Evolutionary conservation across 2,797 vertebrate genomes (phyloP).

Genomic region (Sorex maritimensis): DNA sequence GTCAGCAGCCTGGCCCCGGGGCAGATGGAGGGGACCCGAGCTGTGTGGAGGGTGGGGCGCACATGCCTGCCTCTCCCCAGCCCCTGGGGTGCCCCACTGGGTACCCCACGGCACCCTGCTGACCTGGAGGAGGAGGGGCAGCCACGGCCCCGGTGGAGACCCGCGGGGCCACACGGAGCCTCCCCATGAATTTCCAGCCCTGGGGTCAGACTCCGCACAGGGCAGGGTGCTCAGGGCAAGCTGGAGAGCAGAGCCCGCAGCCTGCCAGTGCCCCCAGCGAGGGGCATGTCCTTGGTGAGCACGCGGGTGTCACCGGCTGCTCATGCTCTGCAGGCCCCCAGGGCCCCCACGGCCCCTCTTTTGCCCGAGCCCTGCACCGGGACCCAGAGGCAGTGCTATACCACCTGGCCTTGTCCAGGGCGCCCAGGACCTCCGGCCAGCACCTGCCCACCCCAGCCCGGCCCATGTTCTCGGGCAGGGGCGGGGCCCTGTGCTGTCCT

Average conservation of each 20-base stretch:
- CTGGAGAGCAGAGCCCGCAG: not conserved
- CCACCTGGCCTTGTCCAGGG: not conserved
- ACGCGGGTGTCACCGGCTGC: too few relatives aligned
- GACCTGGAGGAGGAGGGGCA: not conserved
- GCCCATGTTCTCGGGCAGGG: not conserved
- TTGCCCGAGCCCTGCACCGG: not conserved
- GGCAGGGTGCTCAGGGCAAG: fast-evolving
- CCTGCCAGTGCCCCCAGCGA: too few relatives aligned
- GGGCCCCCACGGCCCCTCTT: too few relatives aligned
- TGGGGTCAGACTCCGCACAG: not conserved
- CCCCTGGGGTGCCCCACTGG: fast-evolving
- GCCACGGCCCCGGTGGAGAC: too few relatives aligned
- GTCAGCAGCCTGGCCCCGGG: not conserved
- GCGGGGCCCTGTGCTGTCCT: not conserved
- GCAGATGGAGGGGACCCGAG: fast-evolving
- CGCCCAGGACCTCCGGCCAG: not conserved
- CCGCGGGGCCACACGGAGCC: too few relatives aligned
- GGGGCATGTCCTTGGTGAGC: too few relatives aligned
- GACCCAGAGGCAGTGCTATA: not conserved
- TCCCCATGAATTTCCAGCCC: not conserved
- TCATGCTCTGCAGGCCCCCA: too few relatives aligned
- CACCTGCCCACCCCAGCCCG: too few relatives aligned
- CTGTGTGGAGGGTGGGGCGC: fast-evolving
- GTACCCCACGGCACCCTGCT: fast-evolving
- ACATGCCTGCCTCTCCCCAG: fast-evolving